Base-by-base conservation (phyloP, 2,797 vertebrate species). In the Gymnoscopelus braueri region DNA sequence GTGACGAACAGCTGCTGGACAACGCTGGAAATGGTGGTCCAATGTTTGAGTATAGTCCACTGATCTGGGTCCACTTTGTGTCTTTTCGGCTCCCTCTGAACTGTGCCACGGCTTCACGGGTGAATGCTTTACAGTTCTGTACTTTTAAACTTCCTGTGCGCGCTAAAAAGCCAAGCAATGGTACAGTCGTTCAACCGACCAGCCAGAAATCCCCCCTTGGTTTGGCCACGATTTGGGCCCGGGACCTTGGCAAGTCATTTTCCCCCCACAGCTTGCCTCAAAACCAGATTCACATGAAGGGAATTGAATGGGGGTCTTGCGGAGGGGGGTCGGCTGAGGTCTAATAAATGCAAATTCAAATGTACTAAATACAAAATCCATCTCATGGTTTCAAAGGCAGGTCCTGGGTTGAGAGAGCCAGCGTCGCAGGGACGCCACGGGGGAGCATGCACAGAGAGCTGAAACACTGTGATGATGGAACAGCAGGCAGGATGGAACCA, bases 401-500 rank as follows among this genome's bases (percentile, higher is more conserved):
- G 0, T 3, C 48, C 60, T n/a, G 39, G 60, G 13, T 51, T 19
- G 12, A 60, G 48, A 60, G 39, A 15, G 14, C 44, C 39, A 39
- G 4, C 1, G 8, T 59, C 59, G 57, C 48, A 63, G 19, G 49
- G 11, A 26, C 15, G 23, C 3, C 5, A 39, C 60, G 74, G 26
- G 9, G 35, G 51, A 69, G 71, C 19, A 19, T 65, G 57, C 5
- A 51, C 15, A 60, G 14, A 15, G 24, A 8, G 11, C 39, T 44
- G 39, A 3, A 26, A 5, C 68, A 50, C 60, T 63, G 53, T 6
- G 11, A 39, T 58, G 69, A 71, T 1, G n/a, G 32, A 71, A 68
- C 72, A 67, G 75, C 75, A 75, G 74, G 74, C 69, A 66, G 56
- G 47, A 56, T 53, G 65, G 32, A 35, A 35, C 32, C 54, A 68